phyloP scores from a whole-genome alignment of 2,888 invertebrate species.

The Acleris emargana region DNA sequence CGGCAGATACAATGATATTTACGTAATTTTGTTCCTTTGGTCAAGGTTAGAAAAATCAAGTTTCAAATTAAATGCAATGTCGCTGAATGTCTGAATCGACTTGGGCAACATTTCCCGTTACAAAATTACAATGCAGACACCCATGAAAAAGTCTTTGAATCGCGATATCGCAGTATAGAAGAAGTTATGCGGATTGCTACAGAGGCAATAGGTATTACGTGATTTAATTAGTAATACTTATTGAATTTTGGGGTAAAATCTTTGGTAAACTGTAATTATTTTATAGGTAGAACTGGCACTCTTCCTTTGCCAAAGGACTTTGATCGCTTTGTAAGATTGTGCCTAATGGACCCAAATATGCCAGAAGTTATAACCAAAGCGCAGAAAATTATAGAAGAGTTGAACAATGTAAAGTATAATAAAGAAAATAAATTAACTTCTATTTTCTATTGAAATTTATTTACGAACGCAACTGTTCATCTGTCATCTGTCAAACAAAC shows the following conservation, averaged over 20 bases:
- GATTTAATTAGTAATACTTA: background rate
- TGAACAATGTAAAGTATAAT: constrained; percentile 28
- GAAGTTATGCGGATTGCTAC: constrained; percentile 58
- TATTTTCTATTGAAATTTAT: background rate
- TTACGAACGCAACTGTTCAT: constrained; percentile 6
- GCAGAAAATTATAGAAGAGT: constrained; percentile 52
- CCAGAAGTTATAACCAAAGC: constrained; percentile 58
- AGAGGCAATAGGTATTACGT: constrained; percentile 50
- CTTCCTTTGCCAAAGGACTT: constrained; percentile 49
- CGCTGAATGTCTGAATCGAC: constrained; percentile 48
- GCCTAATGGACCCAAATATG: constrained; percentile 70
- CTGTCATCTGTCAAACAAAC: constrained; percentile 11
- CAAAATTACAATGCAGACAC: constrained; percentile 47
- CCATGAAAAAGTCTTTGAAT: constrained; percentile 38
- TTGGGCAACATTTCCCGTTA: constrained; percentile 61
- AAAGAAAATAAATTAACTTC: background rate
- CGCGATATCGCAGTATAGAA: constrained; percentile 56
- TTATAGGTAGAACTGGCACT: constrained; percentile 16
- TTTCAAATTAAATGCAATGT: constrained; percentile 61
- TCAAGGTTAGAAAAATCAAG: constrained; percentile 67
- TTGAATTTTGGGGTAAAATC: background rate
- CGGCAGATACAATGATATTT: constrained; percentile 12
- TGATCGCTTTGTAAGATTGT: constrained; percentile 62
- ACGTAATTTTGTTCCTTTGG: constrained; percentile 21
- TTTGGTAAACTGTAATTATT: background rate